These are phyloP conservation scores for Alaudala cheleensis DNA, from an alignment of 2,113 vertebrate species.

Conservation along the genomic window DNA sequence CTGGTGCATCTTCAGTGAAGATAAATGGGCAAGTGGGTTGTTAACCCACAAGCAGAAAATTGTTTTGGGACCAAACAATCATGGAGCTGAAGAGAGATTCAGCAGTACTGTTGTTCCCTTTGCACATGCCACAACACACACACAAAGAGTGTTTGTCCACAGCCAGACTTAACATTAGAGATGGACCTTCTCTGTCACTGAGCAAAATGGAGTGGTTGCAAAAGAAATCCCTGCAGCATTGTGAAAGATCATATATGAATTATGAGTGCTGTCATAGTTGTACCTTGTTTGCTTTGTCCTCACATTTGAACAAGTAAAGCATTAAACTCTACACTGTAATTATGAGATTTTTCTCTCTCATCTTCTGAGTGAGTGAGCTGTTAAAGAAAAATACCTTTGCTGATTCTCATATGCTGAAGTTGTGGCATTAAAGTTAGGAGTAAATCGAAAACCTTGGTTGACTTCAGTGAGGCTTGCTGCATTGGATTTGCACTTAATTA, in stretches of 20 bases:
- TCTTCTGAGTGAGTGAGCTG: background rate
- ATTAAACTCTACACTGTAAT: background rate
- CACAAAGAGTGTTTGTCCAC: background rate
- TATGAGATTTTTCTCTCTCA: background rate
- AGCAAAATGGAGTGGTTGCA: background rate
- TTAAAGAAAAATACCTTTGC: background rate
- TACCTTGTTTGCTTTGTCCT: background rate
- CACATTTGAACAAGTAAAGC: background rate
- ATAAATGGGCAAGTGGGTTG: background rate
- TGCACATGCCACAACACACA: background rate
- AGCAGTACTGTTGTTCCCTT: background rate
- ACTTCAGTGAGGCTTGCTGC: background rate
- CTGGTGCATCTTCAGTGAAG: accelerated
- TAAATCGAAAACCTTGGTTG: background rate
- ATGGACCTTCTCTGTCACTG: background rate
- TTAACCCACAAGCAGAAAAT: background rate
- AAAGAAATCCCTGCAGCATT: background rate
- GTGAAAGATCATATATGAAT: background rate
- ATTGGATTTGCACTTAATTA: background rate
- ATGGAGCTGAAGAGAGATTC: background rate
- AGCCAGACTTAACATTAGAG: background rate
- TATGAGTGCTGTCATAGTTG: background rate
- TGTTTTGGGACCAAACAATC: background rate
- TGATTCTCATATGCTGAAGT: background rate
- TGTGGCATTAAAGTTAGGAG: background rate